A percentile compares a stretch with the other conserved stretches of the same genome.
phyloP scores from a whole-genome alignment of 2,888 invertebrate species.

The Amiota minor region DNA sequence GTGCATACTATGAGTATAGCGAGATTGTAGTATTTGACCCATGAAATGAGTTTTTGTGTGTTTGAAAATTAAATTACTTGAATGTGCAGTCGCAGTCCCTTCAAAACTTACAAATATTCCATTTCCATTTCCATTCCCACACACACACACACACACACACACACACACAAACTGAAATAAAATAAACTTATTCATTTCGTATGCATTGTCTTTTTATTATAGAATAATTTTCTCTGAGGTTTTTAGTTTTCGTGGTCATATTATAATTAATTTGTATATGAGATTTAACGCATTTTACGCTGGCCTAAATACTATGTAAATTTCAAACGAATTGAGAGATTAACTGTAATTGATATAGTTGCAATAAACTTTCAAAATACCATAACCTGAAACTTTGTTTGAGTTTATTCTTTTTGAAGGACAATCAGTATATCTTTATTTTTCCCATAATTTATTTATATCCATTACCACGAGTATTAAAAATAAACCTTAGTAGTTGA shows the following conservation, averaged over 20 bases:
- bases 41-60: constrained; percentile 73
- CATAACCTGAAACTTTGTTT: no score
- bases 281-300: constrained; percentile 28
- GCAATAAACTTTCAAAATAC: constrained; percentile 40
- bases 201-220: constrained; percentile 52
- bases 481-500: no score
- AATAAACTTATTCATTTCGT: constrained; percentile 52
- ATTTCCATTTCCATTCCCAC: constrained; percentile 27
- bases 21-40: constrained; percentile 72
- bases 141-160: constrained; percentile 46
- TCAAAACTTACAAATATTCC: no score
- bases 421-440: no score
- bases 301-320: constrained; percentile 60
- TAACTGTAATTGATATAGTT: constrained; percentile 19
- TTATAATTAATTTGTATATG: constrained; percentile 59
- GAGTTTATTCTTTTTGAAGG: no score
- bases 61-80: constrained; percentile 36
- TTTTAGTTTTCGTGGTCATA: constrained; percentile 45
- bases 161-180: constrained; percentile 46
- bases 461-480: no score
- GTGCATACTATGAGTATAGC: constrained; percentile 6
- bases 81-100: constrained; percentile 50
- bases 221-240: constrained; percentile 32
- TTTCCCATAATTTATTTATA: no score
- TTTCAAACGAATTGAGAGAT: constrained; percentile 38